These are phyloP conservation scores for Drosophila gunungcola DNA, from an alignment of 1,140 invertebrate genomes.

Conservation along the genomic window DNA sequence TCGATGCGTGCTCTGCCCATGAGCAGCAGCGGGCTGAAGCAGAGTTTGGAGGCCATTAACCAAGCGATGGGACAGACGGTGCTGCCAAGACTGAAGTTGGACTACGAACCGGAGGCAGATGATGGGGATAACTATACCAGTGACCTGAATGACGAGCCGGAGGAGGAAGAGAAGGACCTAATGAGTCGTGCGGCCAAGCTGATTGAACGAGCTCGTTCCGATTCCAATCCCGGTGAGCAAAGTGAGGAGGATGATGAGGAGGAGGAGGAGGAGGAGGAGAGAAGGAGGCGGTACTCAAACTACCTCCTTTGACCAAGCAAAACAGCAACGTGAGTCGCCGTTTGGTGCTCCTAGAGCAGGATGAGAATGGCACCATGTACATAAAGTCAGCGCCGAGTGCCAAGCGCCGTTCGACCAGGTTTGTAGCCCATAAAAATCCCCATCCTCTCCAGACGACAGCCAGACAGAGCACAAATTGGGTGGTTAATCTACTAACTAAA, in stretches of 20 bases:
- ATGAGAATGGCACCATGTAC: slow-evolving; percentile 53
- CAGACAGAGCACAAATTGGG: slow-evolving; percentile 45
- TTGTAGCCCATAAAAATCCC: slow-evolving; percentile 30
- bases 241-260: not conserved
- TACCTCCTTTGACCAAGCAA: slow-evolving; percentile 17
- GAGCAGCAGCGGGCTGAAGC: slow-evolving; percentile 29
- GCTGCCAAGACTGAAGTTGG: slow-evolving; percentile 31
- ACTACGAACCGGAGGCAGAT: slow-evolving; percentile 21
- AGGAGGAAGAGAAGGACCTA: not conserved
- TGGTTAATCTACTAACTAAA: slow-evolving; percentile 15
- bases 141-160: slow-evolving; percentile 17
- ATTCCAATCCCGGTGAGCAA: not conserved
- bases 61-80: slow-evolving; percentile 5
- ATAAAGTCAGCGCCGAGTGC: slow-evolving; percentile 36
- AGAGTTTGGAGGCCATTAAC: slow-evolving; percentile 18
- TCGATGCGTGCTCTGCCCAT: slow-evolving; percentile 46
- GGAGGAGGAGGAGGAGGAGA: not conserved
- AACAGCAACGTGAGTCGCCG: slow-evolving; percentile 35
- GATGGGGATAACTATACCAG: slow-evolving; percentile 12
- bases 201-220: not conserved
- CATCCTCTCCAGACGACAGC: slow-evolving; percentile 48
- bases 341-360: slow-evolving; percentile 41
- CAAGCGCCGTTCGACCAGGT: slow-evolving; percentile 36
- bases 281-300: not conserved
- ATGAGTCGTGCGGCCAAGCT: not conserved